These are phyloP conservation scores for Eledone cirrhosa DNA, from an alignment of 2,888 invertebrate genomes.

Conservation along the genomic window DNA sequence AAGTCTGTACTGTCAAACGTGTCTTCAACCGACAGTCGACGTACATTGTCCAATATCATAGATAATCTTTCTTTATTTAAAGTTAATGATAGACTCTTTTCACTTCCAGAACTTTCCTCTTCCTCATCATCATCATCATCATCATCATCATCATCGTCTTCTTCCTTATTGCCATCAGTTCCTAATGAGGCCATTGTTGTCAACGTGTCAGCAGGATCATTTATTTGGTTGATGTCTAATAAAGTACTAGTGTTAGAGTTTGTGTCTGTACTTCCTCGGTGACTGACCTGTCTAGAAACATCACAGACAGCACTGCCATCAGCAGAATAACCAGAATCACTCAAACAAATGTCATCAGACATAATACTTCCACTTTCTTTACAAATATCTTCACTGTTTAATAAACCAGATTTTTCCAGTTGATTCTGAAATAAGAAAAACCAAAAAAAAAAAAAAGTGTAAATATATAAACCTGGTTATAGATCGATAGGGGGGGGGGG, in stretches of 20 bases:
- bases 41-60: not conserved
- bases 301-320: constrained; percentile 54
- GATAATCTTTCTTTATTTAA: not conserved
- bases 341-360: constrained; percentile 1
- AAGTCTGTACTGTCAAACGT: not conserved
- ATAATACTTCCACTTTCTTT: not conserved
- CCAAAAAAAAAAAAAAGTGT: not conserved
- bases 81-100: not conserved
- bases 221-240: constrained; percentile 1
- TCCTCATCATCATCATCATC: not conserved
- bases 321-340: constrained; percentile 33
- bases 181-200: not conserved
- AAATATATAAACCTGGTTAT: not conserved
- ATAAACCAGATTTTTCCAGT: not conserved
- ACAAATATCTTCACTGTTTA: no score
- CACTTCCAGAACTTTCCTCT: not conserved
- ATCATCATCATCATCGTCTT: not conserved
- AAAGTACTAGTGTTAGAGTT: constrained; percentile 28
- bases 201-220: not conserved
- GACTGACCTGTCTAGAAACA: constrained; percentile 59
- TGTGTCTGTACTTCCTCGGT: constrained; percentile 56
- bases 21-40: not conserved
- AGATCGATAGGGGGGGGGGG: not conserved
- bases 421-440: not conserved
- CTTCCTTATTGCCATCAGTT: not conserved